Conservation (phyloP, 1,140 invertebrate genomes). For the Acromyrmex echinatior region DNA sequence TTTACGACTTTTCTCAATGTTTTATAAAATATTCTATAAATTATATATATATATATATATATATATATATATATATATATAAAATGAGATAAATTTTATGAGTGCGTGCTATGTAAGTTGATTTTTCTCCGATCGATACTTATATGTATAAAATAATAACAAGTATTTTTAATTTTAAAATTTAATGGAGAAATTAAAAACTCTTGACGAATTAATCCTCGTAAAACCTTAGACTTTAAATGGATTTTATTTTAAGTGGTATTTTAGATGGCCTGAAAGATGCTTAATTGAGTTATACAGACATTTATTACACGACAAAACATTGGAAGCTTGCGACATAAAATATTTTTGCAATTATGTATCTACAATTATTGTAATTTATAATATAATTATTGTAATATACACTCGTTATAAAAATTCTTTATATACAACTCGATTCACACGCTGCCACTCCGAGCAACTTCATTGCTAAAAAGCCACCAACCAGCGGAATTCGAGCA, state of each 20-base stretch:
- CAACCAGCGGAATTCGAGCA: slow-evolving; percentile 18
- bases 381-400: too few relatives aligned
- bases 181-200: slow-evolving; percentile 11
- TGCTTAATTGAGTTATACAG: background rate
- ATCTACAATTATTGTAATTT: background rate
- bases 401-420: too few relatives aligned
- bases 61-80: too few relatives aligned
- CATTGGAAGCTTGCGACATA: background rate
- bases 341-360: background rate
- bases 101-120: too few relatives aligned
- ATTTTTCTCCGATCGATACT: background rate
- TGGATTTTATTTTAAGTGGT: background rate
- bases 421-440: background rate
- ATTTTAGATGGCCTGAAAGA: background rate
- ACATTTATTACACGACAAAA: background rate
- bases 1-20: background rate
- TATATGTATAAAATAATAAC: background rate
- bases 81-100: too few relatives aligned
- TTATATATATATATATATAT: too few relatives aligned
- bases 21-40: background rate
- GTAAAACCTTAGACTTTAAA: background rate
- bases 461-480: slow-evolving; percentile 36
- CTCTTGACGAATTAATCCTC: slow-evolving; percentile 2
- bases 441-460: background rate
- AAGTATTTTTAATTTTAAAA: background rate